Evolutionary conservation across 35 echinoderm and acorn worm species (phyloP).

Genomic region (Eucidaris tribuloides): DNA sequence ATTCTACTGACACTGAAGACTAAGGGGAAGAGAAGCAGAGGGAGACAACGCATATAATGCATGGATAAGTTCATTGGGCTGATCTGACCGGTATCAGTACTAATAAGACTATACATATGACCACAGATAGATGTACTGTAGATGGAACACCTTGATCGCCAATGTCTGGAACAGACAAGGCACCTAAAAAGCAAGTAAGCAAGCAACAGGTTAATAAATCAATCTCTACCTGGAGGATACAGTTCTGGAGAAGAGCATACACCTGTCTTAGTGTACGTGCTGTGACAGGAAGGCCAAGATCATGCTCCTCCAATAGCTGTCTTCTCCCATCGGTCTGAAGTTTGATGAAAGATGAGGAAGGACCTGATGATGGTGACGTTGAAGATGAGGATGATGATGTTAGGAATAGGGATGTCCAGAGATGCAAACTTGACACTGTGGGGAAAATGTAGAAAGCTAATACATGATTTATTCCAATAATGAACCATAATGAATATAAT

Average conservation of each 20-base stretch:
- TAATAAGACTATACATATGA: too few species aligned
- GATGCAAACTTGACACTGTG: background rate
- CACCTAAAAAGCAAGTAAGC: too few species aligned
- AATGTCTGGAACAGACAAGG: too few species aligned
- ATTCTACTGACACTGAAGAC: too few species aligned
- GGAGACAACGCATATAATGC: too few species aligned
- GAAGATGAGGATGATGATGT: background rate
- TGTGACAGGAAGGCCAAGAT: background rate
- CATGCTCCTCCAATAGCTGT: background rate
- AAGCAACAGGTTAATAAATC: too few species aligned
- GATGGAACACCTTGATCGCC: too few species aligned
- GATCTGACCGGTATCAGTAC: too few species aligned
- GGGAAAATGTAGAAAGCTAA: background rate
- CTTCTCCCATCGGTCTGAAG: background rate
- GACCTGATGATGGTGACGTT: background rate
- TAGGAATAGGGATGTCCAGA: slow-evolving; percentile 18
- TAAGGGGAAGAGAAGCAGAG: too few species aligned
- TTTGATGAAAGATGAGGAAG: slow-evolving; percentile 1
- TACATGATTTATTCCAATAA: background rate
- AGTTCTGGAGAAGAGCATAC: background rate
- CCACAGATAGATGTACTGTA: too few species aligned
- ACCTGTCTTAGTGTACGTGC: background rate
- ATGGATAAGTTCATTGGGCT: too few species aligned
- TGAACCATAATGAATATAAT: too few species aligned
- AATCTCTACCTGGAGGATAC: background rate